Evolutionary conservation across 2,113 vertebrate species (phyloP).

Genomic region (Platichthys flesus): DNA sequence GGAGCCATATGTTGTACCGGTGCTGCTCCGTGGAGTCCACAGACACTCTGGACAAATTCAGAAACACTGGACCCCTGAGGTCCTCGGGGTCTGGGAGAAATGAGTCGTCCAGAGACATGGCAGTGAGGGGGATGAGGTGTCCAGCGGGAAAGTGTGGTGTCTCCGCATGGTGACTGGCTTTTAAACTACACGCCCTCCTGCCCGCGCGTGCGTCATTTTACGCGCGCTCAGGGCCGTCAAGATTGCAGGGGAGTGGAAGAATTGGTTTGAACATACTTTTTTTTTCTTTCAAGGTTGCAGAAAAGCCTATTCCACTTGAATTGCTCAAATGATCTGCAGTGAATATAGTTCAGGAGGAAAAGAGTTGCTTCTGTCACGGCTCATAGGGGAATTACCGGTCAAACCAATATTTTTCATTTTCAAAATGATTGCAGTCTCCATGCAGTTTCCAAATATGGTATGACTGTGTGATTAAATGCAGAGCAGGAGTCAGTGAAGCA

Average conservation of each 20-base stretch:
- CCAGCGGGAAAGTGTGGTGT: not conserved
- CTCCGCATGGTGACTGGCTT: constrained; percentile 8
- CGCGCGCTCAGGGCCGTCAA: not conserved
- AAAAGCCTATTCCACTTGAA: not conserved
- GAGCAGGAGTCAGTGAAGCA: no score
- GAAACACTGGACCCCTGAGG: not conserved
- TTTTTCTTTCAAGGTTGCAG: not conserved
- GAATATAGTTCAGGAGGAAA: not conserved
- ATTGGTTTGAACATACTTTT: not conserved
- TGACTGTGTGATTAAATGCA: not conserved
- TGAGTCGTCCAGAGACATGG: constrained; percentile 62
- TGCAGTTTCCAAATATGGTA: not conserved
- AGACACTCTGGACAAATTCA: constrained; percentile 39
- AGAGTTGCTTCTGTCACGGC: not conserved
- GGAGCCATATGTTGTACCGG: constrained; percentile 61
- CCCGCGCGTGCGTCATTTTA: constrained; percentile 49
- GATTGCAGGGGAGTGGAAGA: not conserved
- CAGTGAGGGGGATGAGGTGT: not conserved
- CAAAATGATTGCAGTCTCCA: not conserved
- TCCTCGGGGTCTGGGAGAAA: constrained; percentile 21
- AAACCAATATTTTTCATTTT: constrained; percentile 11
- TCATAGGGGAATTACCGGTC: not conserved
- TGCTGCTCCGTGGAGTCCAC: constrained; percentile 25
- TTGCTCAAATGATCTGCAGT: not conserved
- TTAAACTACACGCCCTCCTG: constrained; percentile 30